Base-by-base conservation (phyloP, 92 coral and sea anemone species). In the Hydrozoanthus gracilis region DNA sequence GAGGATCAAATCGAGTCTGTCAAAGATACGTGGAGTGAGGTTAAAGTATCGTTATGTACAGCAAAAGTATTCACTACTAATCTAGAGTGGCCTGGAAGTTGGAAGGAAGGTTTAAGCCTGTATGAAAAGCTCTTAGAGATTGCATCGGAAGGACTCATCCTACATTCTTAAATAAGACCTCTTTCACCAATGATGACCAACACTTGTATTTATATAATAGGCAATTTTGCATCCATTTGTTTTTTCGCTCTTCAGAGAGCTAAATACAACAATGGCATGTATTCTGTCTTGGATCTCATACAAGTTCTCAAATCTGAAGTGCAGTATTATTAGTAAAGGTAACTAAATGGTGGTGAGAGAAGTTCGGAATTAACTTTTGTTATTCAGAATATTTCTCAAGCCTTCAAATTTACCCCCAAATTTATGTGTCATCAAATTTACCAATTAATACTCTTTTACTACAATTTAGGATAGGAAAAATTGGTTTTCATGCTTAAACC, bases 311-410 rank as follows among this genome's bases (percentile, higher is more conserved):
- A 72, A 47, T 72, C 77, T 72, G 56, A 72, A 72, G 77, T 72
- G 77, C 77, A 72, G 77, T 47, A 72, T 72, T 72, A 72, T 72
- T 47, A 72, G 77, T 72, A 72, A 72, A 72, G 77, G 77, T 72
- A 71, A 72, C 77, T 72, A 72, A 72, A 72, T 72, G 77, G 77
- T 72, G 77, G 48, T 55, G 77, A 72, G 77, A 72, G 77, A 72
- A 72, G 77, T 72, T 72, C 48, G 77, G 56, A 55, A 47, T 72
- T 72, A 72, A 72, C 56, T 72, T 72, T 72, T 72, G 77, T 72
- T 72, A 72, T 46, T 72, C 56, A 72, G 77, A 72, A 72, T 72
- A 72, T 47, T 72, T 72, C 77, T 72, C 77, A 72, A 72, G 77
- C 77, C 56, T 72, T 72, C 77, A 72, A 72, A 72, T 72, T 72